These are phyloP conservation scores for Mactromeris polynyma DNA, from an alignment of 2,888 invertebrate species.

Conservation along the genomic window DNA sequence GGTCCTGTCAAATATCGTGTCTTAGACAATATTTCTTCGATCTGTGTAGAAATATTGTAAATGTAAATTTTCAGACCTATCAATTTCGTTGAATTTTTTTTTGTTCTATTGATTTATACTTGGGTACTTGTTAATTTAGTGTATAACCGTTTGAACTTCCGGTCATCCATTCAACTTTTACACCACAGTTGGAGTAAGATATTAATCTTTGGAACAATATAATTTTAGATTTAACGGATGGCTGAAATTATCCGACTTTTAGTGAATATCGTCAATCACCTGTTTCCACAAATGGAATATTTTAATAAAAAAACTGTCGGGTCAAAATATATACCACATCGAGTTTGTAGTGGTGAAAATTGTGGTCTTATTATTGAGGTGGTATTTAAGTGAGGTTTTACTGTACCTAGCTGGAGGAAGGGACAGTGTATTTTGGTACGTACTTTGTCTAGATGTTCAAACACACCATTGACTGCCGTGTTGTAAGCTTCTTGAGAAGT, in stretches of 20 bases:
- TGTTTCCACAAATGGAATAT: too few relatives aligned
- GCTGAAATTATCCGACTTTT: too few relatives aligned
- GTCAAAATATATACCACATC: too few relatives aligned
- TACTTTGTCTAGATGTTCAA: conserved; percentile 83
- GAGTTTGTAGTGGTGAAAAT: too few relatives aligned
- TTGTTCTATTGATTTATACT: background rate
- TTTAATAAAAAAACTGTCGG: too few relatives aligned
- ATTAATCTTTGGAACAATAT: background rate
- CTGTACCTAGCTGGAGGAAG: too few relatives aligned
- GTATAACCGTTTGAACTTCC: background rate
- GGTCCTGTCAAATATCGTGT: conserved; percentile 81
- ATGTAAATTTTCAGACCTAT: background rate
- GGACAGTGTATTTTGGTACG: background rate
- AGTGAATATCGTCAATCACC: background rate
- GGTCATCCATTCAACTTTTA: background rate
- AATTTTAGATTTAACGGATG: too few relatives aligned
- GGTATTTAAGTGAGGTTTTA: too few relatives aligned
- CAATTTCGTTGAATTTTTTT: background rate
- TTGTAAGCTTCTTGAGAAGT: conserved; percentile 83
- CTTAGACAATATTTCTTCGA: conserved; percentile 81
- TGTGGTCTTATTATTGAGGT: too few relatives aligned
- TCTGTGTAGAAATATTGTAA: conserved; percentile 61
- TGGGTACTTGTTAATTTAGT: background rate
- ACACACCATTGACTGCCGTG: conserved; percentile 77
- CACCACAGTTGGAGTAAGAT: background rate